phyloP scores from a whole-genome alignment of 1,140 invertebrate genomes.

The Listronotus oregonensis region DNA sequence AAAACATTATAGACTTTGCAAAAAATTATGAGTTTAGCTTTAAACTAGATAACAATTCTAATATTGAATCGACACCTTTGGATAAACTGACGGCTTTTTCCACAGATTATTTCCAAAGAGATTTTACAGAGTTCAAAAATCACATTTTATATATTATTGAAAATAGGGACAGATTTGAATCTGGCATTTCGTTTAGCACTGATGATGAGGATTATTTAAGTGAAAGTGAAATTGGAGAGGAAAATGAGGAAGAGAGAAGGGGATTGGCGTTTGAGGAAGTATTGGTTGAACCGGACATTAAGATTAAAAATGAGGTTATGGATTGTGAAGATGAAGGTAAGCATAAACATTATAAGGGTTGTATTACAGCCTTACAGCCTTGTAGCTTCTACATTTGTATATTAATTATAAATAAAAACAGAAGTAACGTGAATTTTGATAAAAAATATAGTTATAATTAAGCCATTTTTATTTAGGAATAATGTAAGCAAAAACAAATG shows the following conservation, averaged over 20 bases:
- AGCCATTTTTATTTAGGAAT: too few relatives aligned
- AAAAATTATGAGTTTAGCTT: conserved; percentile 52
- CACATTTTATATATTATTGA: conserved; percentile 50
- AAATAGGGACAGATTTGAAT: conserved; percentile 36
- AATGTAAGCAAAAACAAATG: too few relatives aligned
- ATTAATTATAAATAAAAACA: too few relatives aligned
- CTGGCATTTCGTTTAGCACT: conserved; percentile 4
- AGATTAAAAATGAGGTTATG: conserved; percentile 46
- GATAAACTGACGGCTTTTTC: conserved; percentile 49
- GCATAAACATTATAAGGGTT: too few relatives aligned
- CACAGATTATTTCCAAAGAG: conserved; percentile 48
- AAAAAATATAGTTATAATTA: too few relatives aligned
- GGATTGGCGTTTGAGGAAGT: conserved; percentile 47
- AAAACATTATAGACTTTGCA: conserved; percentile 50
- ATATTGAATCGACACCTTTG: conserved; percentile 45
- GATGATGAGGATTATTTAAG: conserved; percentile 40
- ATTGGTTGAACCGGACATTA: conserved; percentile 50
- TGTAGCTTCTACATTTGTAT: background rate
- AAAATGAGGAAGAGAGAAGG: conserved; percentile 20
- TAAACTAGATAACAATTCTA: conserved; percentile 40
- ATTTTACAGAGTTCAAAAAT: conserved; percentile 49
- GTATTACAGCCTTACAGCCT: too few relatives aligned
- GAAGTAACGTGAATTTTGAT: too few relatives aligned
- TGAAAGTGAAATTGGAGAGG: conserved; percentile 40
- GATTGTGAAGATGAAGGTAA: conserved; percentile 42